Evolutionary conservation across 2,888 invertebrate genomes (phyloP).

Genomic region (Aporophyla nigra): DNA sequence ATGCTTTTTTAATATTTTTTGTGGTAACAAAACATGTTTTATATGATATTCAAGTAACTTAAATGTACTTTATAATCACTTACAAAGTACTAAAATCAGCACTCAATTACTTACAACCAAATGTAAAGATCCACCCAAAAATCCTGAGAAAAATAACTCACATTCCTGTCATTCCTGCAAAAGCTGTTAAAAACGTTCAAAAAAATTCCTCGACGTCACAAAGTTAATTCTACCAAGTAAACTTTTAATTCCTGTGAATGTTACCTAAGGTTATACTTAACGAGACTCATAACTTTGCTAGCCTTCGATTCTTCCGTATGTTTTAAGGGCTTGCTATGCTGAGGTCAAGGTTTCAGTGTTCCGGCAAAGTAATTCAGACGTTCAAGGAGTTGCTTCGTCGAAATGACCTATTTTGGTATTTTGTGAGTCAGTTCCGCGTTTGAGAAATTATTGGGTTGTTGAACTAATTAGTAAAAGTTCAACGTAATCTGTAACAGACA

Average conservation of each 20-base stretch:
- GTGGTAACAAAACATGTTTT: no score
- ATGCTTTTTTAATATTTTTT: not conserved
- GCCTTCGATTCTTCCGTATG: constrained; percentile 64
- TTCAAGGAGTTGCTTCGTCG: constrained; percentile 46
- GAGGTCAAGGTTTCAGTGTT: constrained; percentile 53
- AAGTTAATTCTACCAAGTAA: constrained; percentile 20
- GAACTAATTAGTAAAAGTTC: constrained; percentile 31
- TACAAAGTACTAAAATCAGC: not conserved
- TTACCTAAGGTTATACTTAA: constrained; percentile 59
- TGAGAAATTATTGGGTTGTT: constrained; percentile 16
- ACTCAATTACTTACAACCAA: constrained; percentile 19
- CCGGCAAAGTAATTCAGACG: constrained; percentile 48
- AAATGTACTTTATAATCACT: not conserved
- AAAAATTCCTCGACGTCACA: constrained; percentile 29
- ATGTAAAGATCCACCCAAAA: not conserved
- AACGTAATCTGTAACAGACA: not conserved
- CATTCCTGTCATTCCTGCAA: not conserved
- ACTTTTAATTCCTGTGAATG: constrained; percentile 42
- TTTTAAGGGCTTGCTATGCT: constrained; percentile 56
- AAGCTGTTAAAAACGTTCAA: constrained; percentile 1
- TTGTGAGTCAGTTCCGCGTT: constrained; percentile 35
- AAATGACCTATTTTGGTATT: constrained; percentile 58
- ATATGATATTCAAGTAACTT: not conserved
- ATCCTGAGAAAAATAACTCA: not conserved
- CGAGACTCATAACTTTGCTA: constrained; percentile 55